Evolutionary conservation across 2,797 vertebrate genomes (phyloP).

Genomic region (Enteromius argenteus): DNA sequence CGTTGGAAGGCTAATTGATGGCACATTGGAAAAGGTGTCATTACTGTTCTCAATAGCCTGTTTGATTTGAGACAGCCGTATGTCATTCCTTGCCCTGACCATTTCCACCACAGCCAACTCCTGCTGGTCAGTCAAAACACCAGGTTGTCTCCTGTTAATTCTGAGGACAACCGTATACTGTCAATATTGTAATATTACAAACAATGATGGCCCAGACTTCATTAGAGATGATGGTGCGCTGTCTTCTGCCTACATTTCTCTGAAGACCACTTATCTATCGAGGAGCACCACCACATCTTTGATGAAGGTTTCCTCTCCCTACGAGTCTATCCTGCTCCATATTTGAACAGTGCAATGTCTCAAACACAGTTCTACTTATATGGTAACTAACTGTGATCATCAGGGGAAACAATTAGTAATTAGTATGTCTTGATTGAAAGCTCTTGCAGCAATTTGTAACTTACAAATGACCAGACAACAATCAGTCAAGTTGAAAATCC

Average conservation of each 20-base stretch:
- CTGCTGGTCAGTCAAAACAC: not conserved
- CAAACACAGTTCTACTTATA: not conserved
- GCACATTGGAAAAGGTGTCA: too few species aligned
- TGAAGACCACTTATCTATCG: not conserved
- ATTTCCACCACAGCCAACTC: not conserved
- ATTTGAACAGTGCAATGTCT: not conserved
- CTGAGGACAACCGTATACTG: too few species aligned
- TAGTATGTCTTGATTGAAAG: not conserved
- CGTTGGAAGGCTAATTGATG: constrained; percentile 29
- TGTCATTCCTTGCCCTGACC: too few species aligned
- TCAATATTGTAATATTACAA: not conserved
- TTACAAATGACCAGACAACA: not conserved
- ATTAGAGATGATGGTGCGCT: not conserved
- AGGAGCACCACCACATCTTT: not conserved
- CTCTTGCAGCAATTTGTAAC: not conserved
- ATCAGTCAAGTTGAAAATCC: not conserved
- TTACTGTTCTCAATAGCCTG: too few species aligned
- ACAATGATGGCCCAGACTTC: not conserved
- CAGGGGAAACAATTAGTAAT: not conserved
- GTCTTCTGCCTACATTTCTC: not conserved
- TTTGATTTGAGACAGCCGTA: too few species aligned
- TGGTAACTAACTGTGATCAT: not conserved
- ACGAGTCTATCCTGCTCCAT: not conserved
- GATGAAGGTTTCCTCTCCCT: not conserved
- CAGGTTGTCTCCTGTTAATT: too few species aligned